These are phyloP conservation scores for Mesembrinibis cayennensis DNA, from an alignment of 2,113 vertebrate genomes.

Conservation along the genomic window DNA sequence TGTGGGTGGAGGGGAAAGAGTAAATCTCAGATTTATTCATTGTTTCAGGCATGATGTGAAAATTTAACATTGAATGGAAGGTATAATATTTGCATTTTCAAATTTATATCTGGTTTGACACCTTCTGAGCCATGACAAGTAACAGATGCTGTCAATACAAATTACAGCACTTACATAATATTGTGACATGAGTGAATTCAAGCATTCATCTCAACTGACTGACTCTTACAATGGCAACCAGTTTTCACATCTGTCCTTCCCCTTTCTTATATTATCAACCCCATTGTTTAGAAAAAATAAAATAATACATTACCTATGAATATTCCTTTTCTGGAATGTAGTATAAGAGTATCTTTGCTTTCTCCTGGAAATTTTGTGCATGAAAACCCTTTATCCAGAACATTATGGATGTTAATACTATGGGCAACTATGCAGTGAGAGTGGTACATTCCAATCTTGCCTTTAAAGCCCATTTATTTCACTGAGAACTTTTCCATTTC, in stretches of 20 bases:
- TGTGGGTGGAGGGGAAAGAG: background rate
- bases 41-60: slow-evolving; percentile 28
- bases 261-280: background rate
- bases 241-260: background rate
- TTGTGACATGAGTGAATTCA: slow-evolving; percentile 19
- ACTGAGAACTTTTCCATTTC: background rate
- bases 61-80: slow-evolving; percentile 41
- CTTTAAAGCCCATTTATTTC: background rate
- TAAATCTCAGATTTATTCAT: slow-evolving; percentile 40
- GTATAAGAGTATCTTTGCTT: background rate
- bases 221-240: background rate
- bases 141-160: slow-evolving; percentile 66
- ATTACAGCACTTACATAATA: slow-evolving; percentile 21
- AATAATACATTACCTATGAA: background rate
- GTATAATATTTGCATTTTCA: slow-evolving; percentile 55
- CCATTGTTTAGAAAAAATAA: background rate
- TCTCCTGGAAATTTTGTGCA: background rate
- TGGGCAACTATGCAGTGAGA: background rate
- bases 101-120: slow-evolving; percentile 39
- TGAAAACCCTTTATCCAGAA: background rate
- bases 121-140: slow-evolving; percentile 31
- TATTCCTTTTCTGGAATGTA: background rate
- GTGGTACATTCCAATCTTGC: background rate
- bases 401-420: background rate
- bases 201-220: slow-evolving; percentile 1